phyloP scores from a whole-genome alignment of 2,888 invertebrate genomes.

The Nemurella pictetii region DNA sequence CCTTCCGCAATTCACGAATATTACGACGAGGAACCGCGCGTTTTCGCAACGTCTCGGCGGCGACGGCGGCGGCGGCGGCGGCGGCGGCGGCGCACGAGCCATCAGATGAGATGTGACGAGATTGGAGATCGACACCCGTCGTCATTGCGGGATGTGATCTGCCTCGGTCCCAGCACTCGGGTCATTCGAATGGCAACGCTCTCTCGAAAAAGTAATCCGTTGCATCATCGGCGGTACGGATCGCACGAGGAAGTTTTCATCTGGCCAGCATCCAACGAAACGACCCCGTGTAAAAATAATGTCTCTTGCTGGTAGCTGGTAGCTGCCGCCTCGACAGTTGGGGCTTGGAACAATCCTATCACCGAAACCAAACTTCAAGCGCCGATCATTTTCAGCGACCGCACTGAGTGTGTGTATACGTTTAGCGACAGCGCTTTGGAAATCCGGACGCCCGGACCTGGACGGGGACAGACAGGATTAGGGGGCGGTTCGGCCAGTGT shows the following conservation, averaged over 20 bases:
- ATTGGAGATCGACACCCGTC: too few relatives aligned
- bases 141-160: too few relatives aligned
- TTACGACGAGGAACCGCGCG: not conserved
- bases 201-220: not conserved
- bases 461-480: too few relatives aligned
- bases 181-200: conserved; percentile 7
- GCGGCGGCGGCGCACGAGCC: too few relatives aligned
- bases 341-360: not conserved
- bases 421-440: too few relatives aligned
- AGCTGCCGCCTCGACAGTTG: conserved; percentile 9
- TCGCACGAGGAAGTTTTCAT: conserved; percentile 7
- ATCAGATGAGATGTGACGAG: too few relatives aligned
- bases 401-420: too few relatives aligned
- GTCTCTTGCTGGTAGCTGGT: conserved; percentile 3
- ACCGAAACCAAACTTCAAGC: conserved; percentile 12
- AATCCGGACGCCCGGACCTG: too few relatives aligned
- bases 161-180: not conserved
- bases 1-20: not conserved
- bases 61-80: too few relatives aligned
- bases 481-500: too few relatives aligned
- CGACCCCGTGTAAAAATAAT: conserved; percentile 28
- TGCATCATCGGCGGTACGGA: not conserved
- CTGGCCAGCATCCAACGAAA: conserved; percentile 15
- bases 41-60: not conserved
- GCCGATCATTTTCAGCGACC: not conserved